Evolutionary conservation across 35 echinoderm and acorn worm species (phyloP).

Genomic region (Stichopus chloronotus): DNA sequence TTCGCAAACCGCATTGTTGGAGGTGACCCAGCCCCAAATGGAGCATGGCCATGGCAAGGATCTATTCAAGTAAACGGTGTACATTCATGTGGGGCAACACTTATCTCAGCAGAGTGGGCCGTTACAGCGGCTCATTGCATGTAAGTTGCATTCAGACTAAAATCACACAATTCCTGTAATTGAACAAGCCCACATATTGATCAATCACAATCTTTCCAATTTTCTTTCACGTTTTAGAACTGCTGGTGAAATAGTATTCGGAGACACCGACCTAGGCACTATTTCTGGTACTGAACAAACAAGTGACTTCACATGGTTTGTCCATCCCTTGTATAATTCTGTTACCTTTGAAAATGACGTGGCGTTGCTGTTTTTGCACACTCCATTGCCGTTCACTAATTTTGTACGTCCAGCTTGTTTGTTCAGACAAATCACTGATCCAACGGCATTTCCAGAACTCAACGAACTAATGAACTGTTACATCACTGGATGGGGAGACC

Average conservation of each 20-base stretch:
- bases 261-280: background rate
- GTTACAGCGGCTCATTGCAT: background rate
- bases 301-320: slow-evolving; percentile 35
- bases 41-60: slow-evolving; percentile 30
- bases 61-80: background rate
- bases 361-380: slow-evolving; percentile 17
- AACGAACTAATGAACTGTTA: slow-evolving; percentile 25
- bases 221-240: background rate
- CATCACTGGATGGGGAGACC: slow-evolving; percentile 36
- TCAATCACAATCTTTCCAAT: background rate
- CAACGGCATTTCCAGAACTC: background rate
- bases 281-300: background rate
- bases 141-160: background rate
- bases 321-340: background rate
- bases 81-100: background rate
- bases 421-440: background rate
- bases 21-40: background rate
- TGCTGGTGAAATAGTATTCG: background rate
- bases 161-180: no score
- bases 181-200: no score
- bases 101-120: slow-evolving; percentile 29
- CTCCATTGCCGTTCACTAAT: background rate
- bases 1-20: slow-evolving; percentile 1
- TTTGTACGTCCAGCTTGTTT: slow-evolving; percentile 36
- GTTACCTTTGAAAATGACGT: slow-evolving; percentile 4